Evolutionary conservation across 2,888 invertebrate genomes (phyloP), one percentile per base, ranked within the genome.

Genomic region (Amphipyra berbera): DNA sequence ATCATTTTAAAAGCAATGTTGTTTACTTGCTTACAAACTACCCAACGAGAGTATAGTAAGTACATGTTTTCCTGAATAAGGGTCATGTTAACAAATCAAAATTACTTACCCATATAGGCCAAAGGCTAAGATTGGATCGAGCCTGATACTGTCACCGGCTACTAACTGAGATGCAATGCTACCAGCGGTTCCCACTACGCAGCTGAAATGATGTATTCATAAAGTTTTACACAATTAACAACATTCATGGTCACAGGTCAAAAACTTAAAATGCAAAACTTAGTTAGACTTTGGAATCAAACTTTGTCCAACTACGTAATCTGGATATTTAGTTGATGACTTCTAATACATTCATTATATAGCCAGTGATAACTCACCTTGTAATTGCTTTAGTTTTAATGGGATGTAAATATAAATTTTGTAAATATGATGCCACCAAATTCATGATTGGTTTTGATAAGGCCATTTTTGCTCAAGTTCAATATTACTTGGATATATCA

Each of bases 341-440:
- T 37, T 62, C 13, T 27, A 52, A 54, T 41, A 40, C 10, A 40
- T 21, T 14, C 40, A 48, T 41, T 47, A 50, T 10, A 41, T 8
- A 49, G 44, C 1, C 10, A 21, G 6, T 13, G 6, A 27, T 48
- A 56, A 61, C 90, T 95, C 95, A 97, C 98, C 97, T 97, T 62
- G 97, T 97, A 55, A 98, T 90, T 40, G 97, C 96, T 94, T 97
- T 97, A 1, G 98, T 98, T 85, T 96, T 96, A 56, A 98, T 94
- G 0, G 98, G 98, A 90, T 97, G 96, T 67, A 96, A 95, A 85
- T 97, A 97, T 50, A 98, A 93, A 85, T 97, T 97, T 79, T 96
- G 96, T 82, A 98, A 96, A 91, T 98, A 98, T 42, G 96, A 95
- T 52, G 96, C 96, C 37, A 97, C 82, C 55, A 97, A 91, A 79